Base-by-base conservation (phyloP, 2,797 vertebrate species). In the Eutrigla gurnardus region DNA sequence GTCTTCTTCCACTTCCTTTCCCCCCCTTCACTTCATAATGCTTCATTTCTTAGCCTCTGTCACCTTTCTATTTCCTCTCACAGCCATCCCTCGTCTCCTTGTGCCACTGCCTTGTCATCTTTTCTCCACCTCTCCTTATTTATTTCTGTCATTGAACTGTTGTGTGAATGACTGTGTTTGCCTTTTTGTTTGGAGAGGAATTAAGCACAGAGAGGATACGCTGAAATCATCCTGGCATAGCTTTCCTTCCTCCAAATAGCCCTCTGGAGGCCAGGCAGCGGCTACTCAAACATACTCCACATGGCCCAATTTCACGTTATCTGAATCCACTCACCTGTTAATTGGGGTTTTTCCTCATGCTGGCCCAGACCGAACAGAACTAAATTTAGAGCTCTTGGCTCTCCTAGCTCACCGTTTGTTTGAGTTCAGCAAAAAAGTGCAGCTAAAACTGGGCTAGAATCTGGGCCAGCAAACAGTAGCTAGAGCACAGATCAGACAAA, bases 401-500 rank as follows among this genome's bases (percentile, higher is more conserved):
- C 45, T 72, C 58, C 49, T 68, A 43, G 36, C 70, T 75, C 50
- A 15, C 37, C 0, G 12, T 77, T 87, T 79, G 58, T 67, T 78
- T 83, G 57, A 83, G 76, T 83, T 91, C 80, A 87, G 86, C 80
- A 70, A 42, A 78, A 86, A 84, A 79, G 68, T 71, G 46, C 53
- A 5, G 47, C 43, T 58, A 47, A 86, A 90, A 91, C 59, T 89
- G 85, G 91, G 85, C 76, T 91, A 88, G 72, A 89, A 90, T 90
- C 66, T 92, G 88, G 87, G 90, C 81, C 90, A 90, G 72, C 68
- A n/a, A 11, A 40, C 45, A 52, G 61, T 37, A 78, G 81, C 59
- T 73, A 45, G 79, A 75, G 78, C 80, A 82, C 58, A 73, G 67
- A 85, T 80, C 70, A 88, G 47, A 65, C 5, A 17, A 64, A 61